Conservation (phyloP, 1,140 invertebrate genomes). For the Tetramorium alpestre region DNA sequence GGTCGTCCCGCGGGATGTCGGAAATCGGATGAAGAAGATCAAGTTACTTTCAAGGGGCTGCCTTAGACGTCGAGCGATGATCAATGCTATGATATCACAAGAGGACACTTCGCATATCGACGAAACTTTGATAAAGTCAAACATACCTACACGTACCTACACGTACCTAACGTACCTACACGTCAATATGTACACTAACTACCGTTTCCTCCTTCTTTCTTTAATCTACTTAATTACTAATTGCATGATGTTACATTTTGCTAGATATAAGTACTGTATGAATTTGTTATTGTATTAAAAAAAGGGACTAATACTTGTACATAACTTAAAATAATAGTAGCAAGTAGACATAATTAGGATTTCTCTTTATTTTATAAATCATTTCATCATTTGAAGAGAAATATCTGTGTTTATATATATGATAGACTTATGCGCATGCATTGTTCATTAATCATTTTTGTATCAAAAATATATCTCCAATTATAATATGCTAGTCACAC, state of each 20-base stretch:
- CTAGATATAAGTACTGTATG: not conserved
- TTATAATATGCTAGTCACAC: not conserved
- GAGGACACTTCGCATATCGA: slow-evolving; percentile 27
- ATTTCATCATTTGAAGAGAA: not conserved
- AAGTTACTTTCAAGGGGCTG: slow-evolving; percentile 15
- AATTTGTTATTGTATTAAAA: not conserved
- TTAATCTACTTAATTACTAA: not conserved
- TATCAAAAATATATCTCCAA: not conserved
- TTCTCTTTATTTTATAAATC: not conserved
- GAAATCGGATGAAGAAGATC: slow-evolving; percentile 65
- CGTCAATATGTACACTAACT: not conserved
- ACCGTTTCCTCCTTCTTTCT: not conserved
- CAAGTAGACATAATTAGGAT: not conserved
- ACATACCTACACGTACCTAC: no score
- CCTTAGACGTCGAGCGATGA: slow-evolving; percentile 40
- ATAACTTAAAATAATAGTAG: not conserved
- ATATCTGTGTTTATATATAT: not conserved
- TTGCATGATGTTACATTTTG: slow-evolving; percentile 8
- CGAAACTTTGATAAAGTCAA: slow-evolving; percentile 21
- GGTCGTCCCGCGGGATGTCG: slow-evolving; percentile 64
- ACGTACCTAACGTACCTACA: not conserved
- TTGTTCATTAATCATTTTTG: not conserved
- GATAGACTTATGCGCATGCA: not conserved
- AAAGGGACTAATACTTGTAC: not conserved
- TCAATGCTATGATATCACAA: slow-evolving; percentile 56